Percentiles rank a stretch among this genome's conserved stretches.
Conservation (phyloP, 2,797 vertebrate genomes). For the Microcaecilia unicolor region DNA sequence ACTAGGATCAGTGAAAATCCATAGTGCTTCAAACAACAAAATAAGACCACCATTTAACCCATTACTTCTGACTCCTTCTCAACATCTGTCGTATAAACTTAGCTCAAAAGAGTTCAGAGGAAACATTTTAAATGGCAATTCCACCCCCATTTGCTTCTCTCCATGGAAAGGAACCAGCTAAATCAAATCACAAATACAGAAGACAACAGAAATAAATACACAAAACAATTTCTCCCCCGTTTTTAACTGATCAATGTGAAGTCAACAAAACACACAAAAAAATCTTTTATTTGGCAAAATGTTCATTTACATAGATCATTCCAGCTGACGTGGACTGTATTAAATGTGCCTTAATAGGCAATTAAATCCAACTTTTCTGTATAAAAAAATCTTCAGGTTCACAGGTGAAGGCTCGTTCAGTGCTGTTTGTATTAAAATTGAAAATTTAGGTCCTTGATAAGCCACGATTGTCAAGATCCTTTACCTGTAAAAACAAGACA, state of each 20-base stretch:
- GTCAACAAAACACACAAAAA: slow-evolving; percentile 31
- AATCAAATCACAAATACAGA: no score
- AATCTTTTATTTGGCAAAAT: slow-evolving; percentile 55
- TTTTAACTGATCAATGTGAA: slow-evolving; percentile 64
- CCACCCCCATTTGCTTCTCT: no score
- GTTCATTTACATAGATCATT: slow-evolving; percentile 58
- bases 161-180: no score
- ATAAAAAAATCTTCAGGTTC: slow-evolving; percentile 66
- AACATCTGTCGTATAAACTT: no score
- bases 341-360: slow-evolving; percentile 24
- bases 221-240: no score
- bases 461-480: slow-evolving; percentile 94
- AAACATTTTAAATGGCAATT: no score
- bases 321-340: slow-evolving; percentile 26
- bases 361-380: slow-evolving; percentile 44
- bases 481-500: slow-evolving; percentile 64
- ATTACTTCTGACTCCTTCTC: no score
- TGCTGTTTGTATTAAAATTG: slow-evolving; percentile 43
- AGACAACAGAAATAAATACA: no score
- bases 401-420: slow-evolving; percentile 70
- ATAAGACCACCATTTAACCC: no score
- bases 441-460: slow-evolving; percentile 83
- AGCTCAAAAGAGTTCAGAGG: no score
- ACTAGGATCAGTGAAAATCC: no score
- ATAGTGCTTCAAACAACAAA: no score